phyloP scores from a whole-genome alignment of 1,140 invertebrate species.

The Ceratoteleas bidentatus region DNA sequence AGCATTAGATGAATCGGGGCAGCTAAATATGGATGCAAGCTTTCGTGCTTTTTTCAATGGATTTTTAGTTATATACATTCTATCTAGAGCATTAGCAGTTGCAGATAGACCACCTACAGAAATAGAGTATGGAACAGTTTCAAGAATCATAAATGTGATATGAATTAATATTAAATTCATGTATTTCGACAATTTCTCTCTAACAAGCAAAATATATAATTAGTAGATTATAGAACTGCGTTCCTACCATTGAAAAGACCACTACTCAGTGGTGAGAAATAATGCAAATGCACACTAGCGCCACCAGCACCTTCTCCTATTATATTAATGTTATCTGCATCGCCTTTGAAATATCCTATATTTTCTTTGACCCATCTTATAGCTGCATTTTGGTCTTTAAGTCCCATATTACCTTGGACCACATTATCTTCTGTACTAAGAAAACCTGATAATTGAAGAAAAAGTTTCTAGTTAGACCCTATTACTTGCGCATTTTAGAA shows the following conservation, averaged over 20 bases:
- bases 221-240: too few relatives aligned
- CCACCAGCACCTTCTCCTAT: slow-evolving; percentile 82
- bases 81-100: too few relatives aligned
- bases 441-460: too few relatives aligned
- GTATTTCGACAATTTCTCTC: too few relatives aligned
- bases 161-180: too few relatives aligned
- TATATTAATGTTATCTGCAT: slow-evolving; percentile 81
- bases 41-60: slow-evolving; percentile 82
- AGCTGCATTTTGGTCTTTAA: slow-evolving; percentile 84
- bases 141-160: too few relatives aligned
- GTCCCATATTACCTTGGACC: slow-evolving; percentile 83
- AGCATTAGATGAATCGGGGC: slow-evolving; percentile 78
- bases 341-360: slow-evolving; percentile 81
- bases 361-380: slow-evolving; percentile 83
- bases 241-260: slow-evolving; percentile 79
- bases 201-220: too few relatives aligned
- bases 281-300: slow-evolving; percentile 83
- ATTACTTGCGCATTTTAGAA: too few relatives aligned
- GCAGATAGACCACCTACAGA: too few relatives aligned
- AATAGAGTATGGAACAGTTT: too few relatives aligned
- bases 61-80: too few relatives aligned
- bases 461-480: too few relatives aligned
- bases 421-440: slow-evolving; percentile 82
- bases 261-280: slow-evolving; percentile 80
- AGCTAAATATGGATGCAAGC: slow-evolving; percentile 85